Base-by-base conservation (phyloP, 2,888 invertebrate genomes). In the Drosophila stalkeri region DNA sequence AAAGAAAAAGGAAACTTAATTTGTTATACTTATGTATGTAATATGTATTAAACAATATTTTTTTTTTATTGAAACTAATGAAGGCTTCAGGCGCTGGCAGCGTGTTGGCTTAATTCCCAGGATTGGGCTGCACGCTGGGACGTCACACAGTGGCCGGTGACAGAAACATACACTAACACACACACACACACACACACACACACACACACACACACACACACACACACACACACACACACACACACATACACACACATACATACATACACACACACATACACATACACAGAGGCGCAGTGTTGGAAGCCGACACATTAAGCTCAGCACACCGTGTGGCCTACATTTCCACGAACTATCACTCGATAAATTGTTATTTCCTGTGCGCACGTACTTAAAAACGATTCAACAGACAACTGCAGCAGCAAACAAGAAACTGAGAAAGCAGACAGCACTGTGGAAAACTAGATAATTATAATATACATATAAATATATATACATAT, bases 311-410 rank as follows among this genome's bases (percentile, higher is more conserved):
- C 63, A 73, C 52, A 68, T 44, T 39, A 77, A 77, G 79, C 78
- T 77, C 75, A 77, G 77, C 75, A 77, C 75, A 78, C 72, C 66
- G 64, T 75, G 75, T 77, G 77, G 71, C 79, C 77, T 77, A 67
- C 52, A 74, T 64, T 78, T 78, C 72, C 61, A 77, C 61, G 71
- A 74, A 57, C 55, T 41, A 78, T 66, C 57, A 64, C 57, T 59
- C 62, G 63, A 69, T 69, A 51, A 74, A 82, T 80, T 85, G 84
- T 85, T 85, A 85, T 88, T 81, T 83, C 83, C 83, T 86, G 84
- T 86, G 88, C 83, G 83, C 75, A 85, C 86, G 84, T 85, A 85
- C 84, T 85, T 85, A 88, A 87, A 69, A 66, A 57, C 23, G 64
- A 77, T 71, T 75, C 44, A 60, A 70, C 59, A 74, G 64, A 56